Conservation (phyloP, 1,140 invertebrate species). For the Drosophila trapezifrons region DNA sequence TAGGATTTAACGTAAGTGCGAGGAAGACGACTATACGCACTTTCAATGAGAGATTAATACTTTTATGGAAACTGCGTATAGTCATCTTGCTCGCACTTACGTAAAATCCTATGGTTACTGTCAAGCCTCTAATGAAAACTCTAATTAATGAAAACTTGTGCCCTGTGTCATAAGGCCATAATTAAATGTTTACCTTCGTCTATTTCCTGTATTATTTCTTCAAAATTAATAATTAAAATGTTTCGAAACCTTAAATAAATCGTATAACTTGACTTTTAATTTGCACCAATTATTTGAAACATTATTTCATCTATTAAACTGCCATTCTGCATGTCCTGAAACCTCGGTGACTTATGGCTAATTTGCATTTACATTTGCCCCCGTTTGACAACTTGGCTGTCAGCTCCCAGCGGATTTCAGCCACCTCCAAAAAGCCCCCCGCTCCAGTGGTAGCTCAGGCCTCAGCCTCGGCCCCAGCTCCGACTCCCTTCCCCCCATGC, state of each 20-base stretch:
- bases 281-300: neutral
- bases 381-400: constrained; percentile 57
- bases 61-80: too few species aligned
- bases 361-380: constrained; percentile 64
- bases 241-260: too few species aligned
- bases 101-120: too few species aligned
- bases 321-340: constrained; percentile 23
- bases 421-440: constrained; percentile 8
- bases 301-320: constrained; percentile 4
- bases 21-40: too few species aligned
- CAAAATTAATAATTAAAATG: neutral
- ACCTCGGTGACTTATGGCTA: constrained; percentile 52
- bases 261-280: neutral
- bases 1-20: too few species aligned
- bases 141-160: too few species aligned
- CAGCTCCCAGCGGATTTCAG: constrained; percentile 40
- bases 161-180: too few species aligned
- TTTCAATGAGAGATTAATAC: too few species aligned
- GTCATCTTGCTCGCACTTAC: too few species aligned
- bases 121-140: too few species aligned
- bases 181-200: neutral
- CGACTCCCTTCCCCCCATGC: neutral
- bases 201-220: neutral
- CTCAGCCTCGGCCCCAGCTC: neutral
- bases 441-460: neutral